phyloP scores from a whole-genome alignment of 2,888 invertebrate genomes.

The Rugalucina vietnamica region DNA sequence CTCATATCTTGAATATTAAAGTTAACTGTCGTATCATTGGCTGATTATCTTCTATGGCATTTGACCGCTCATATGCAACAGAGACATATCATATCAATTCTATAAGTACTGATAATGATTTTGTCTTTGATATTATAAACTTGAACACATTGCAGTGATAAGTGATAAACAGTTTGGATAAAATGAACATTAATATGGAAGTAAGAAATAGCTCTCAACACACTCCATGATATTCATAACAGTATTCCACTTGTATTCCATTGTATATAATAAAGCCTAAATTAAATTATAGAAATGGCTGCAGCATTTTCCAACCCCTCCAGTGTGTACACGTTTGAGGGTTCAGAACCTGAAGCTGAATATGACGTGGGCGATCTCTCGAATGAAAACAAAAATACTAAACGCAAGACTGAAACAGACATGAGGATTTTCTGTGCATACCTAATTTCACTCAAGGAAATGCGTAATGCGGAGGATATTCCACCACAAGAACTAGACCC shows the following conservation, averaged over 20 bases:
- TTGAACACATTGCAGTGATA: background rate
- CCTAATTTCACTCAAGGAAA: constrained; percentile 72
- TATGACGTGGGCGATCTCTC: constrained; percentile 15
- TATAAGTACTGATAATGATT: constrained; percentile 1
- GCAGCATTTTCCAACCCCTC: background rate
- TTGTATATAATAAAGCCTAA: background rate
- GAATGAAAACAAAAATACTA: constrained; percentile 76
- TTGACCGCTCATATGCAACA: background rate
- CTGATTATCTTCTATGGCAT: background rate
- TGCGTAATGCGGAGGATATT: constrained; percentile 70
- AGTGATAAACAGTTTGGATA: background rate
- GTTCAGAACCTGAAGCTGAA: constrained; percentile 9
- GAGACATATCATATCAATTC: background rate
- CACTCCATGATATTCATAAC: background rate
- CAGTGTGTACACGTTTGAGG: background rate
- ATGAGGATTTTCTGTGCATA: constrained; percentile 77
- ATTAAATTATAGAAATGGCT: background rate
- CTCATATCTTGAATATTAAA: too few species aligned
- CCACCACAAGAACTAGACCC: constrained; percentile 73
- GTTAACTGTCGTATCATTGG: too few species aligned
- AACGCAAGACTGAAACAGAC: constrained; percentile 78
- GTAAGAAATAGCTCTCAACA: background rate
- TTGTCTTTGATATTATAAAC: background rate
- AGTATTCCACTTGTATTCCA: background rate
- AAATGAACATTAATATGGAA: background rate